Evolutionary conservation across 2,888 invertebrate species (phyloP).

Genomic region (Blomia tropicalis): DNA sequence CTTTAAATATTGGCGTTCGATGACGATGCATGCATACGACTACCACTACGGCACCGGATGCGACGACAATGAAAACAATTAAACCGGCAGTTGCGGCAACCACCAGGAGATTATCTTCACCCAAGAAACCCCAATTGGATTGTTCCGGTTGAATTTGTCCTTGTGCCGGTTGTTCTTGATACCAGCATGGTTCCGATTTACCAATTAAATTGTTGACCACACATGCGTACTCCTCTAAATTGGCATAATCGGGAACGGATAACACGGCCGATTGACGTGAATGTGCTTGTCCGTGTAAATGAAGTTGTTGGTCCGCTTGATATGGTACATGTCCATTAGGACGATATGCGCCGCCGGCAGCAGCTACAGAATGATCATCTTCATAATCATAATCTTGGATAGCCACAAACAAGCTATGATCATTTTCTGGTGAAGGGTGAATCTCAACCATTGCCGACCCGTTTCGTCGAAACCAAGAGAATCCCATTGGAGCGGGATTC

Average conservation of each 20-base stretch:
- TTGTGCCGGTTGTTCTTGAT: constrained; percentile 35
- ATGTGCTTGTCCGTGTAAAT: background rate
- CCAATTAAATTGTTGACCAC: constrained; percentile 70
- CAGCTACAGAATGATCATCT: background rate
- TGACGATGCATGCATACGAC: constrained; percentile 23
- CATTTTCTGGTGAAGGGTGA: background rate
- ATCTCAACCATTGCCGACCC: constrained; percentile 36
- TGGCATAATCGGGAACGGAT: constrained; percentile 52
- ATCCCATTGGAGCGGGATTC: constrained; percentile 59
- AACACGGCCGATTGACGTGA: background rate
- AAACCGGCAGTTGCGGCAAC: constrained; percentile 52
- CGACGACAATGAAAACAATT: constrained; percentile 47
- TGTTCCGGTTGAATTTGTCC: constrained; percentile 42
- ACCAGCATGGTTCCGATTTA: constrained; percentile 41
- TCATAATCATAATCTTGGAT: constrained; percentile 11
- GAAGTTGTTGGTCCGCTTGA: background rate
- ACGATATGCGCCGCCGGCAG: background rate
- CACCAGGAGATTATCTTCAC: constrained; percentile 60
- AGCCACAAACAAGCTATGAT: constrained; percentile 11
- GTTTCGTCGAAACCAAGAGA: constrained; percentile 60
- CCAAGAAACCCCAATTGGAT: constrained; percentile 40
- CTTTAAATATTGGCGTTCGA: constrained; percentile 6
- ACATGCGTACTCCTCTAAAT: constrained; percentile 55
- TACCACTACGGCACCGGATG: constrained; percentile 45
- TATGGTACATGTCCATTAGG: constrained; percentile 10